A percentile compares a stretch with the other conserved stretches of the same genome.
Conservation (phyloP, 2,888 invertebrate genomes). For the Apamea sordens region DNA sequence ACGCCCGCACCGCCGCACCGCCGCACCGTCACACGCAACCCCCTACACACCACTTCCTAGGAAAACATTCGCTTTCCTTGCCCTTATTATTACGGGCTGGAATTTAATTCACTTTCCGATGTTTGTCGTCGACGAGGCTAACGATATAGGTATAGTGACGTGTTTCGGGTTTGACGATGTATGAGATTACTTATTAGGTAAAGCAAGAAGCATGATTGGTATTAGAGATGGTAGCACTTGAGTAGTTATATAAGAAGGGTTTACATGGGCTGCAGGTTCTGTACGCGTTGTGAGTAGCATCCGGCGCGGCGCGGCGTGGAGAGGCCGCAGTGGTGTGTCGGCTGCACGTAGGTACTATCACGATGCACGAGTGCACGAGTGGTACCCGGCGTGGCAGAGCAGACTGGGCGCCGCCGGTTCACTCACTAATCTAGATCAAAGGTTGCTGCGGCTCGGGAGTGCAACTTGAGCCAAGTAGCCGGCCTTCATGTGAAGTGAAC, state of each 20-base stretch:
- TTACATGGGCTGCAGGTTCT: constrained; percentile 58
- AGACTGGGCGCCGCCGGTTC: constrained; percentile 56
- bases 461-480: constrained; percentile 67
- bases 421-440: constrained; percentile 65
- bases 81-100: constrained; percentile 73
- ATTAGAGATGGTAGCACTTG: constrained; percentile 24
- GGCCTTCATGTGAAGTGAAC: constrained; percentile 52
- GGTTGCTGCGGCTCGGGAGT: constrained; percentile 53
- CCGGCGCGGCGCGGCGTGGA: constrained; percentile 11
- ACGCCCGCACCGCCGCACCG: constrained; percentile 66
- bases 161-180: background rate
- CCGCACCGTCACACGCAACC: constrained; percentile 72
- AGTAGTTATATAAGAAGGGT: constrained; percentile 53
- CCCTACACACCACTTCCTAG: constrained; percentile 69
- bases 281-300: constrained; percentile 5
- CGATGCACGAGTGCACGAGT: constrained; percentile 28
- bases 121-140: constrained; percentile 43
- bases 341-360: constrained; percentile 37
- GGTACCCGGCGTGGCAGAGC: constrained; percentile 50
- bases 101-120: constrained; percentile 72
- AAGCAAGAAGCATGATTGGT: constrained; percentile 35
- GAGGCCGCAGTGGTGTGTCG: constrained; percentile 20
- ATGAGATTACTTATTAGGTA: constrained; percentile 22
- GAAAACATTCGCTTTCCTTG: constrained; percentile 78
- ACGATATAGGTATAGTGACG: background rate